Percentiles rank a stretch among this genome's conserved stretches.
phyloP scores from a whole-genome alignment of 1,140 invertebrate genomes.

The Sinella curviseta region DNA sequence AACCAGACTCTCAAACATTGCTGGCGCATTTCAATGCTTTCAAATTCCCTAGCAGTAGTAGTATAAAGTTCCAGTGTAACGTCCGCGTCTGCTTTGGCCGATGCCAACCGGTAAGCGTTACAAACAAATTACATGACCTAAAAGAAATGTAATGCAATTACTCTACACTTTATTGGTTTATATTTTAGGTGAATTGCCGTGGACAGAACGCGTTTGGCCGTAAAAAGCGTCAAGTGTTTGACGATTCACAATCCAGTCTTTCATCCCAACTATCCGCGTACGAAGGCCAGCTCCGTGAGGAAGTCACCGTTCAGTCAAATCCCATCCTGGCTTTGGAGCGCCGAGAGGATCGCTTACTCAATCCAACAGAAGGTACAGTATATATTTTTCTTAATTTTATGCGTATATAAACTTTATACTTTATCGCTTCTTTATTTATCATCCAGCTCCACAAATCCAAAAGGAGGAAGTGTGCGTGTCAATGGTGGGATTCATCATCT shows the following conservation, averaged over 20 bases:
- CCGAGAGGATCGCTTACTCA: conserved; percentile 68
- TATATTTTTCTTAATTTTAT: neutral
- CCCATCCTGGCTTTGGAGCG: conserved; percentile 85
- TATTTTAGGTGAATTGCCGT: conserved; percentile 80
- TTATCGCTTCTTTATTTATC: neutral
- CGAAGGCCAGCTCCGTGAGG: conserved; percentile 82
- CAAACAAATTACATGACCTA: conserved; percentile 13
- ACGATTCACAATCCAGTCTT: conserved; percentile 53
- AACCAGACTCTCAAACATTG: conserved; percentile 76
- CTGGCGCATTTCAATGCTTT: conserved; percentile 89
- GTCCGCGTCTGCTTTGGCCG: conserved; percentile 92
- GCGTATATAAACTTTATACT: no score
- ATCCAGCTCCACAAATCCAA: conserved; percentile 65
- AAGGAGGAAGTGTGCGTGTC: conserved; percentile 89
- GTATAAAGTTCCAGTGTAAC: conserved; percentile 93
- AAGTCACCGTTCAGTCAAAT: conserved; percentile 89
- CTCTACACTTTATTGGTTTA: conserved; percentile 4
- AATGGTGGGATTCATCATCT: conserved; percentile 87
- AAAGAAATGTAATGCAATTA: neutral
- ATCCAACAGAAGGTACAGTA: conserved; percentile 68
- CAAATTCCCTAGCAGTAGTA: conserved; percentile 92
- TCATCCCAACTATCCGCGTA: conserved; percentile 64
- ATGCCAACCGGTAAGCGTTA: conserved; percentile 80
- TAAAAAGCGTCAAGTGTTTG: conserved; percentile 59
- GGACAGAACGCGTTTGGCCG: conserved; percentile 85